These are phyloP conservation scores for Cyaniris semiargus DNA, from an alignment of 2,888 invertebrate species.

Conservation along the genomic window DNA sequence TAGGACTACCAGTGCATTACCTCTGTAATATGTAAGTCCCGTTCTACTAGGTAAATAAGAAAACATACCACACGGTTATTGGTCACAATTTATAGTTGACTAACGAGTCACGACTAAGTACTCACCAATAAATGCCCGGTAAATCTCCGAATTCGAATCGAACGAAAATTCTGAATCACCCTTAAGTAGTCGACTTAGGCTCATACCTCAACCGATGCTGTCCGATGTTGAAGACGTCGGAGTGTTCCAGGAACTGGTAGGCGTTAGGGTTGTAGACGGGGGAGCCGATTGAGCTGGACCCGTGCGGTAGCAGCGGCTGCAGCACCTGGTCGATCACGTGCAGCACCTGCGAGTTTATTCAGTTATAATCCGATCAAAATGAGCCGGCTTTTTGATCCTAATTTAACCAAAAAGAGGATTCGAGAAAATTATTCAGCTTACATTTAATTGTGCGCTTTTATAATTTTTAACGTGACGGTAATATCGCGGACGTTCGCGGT, in stretches of 20 bases:
- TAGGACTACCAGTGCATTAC: background rate
- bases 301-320: constrained; percentile 85
- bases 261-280: constrained; percentile 90
- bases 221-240: constrained; percentile 87
- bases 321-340: constrained; percentile 94
- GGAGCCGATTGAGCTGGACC: constrained; percentile 79
- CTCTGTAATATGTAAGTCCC: background rate
- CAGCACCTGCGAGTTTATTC: constrained; percentile 81
- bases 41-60: no score
- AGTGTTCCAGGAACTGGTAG: constrained; percentile 87
- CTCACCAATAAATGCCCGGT: background rate
- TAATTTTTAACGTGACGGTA: no score
- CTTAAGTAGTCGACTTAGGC: no score
- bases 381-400: no score
- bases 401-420: no score
- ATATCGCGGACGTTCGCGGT: no score
- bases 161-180: background rate
- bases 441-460: no score
- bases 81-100: no score
- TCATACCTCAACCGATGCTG: constrained; percentile 85
- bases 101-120: no score
- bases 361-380: background rate
- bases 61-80: no score
- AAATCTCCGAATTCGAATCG: background rate
- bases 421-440: no score